phyloP scores from a whole-genome alignment of 2,888 invertebrate genomes.

The Muscina levida region DNA sequence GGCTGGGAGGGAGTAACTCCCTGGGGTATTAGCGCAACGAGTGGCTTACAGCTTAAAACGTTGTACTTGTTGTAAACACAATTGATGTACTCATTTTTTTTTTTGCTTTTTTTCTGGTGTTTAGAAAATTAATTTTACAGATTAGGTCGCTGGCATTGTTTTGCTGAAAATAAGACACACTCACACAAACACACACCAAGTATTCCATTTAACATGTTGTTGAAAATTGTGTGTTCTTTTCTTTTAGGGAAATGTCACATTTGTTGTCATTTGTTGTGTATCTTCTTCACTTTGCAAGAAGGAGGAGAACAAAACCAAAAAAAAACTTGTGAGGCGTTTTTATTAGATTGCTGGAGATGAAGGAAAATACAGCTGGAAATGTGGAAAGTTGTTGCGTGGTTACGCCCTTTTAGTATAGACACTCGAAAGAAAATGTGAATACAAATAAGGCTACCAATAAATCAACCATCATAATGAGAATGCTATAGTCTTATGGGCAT shows the following conservation, averaged over 20 bases:
- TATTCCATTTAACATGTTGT: constrained; percentile 40
- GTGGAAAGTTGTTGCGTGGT: constrained; percentile 11
- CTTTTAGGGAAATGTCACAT: constrained; percentile 54
- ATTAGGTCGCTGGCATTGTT: constrained; percentile 67
- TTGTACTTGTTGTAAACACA: constrained; percentile 23
- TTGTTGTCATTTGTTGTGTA: constrained; percentile 60
- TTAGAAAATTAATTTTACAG: constrained; percentile 70
- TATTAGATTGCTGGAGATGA: not conserved
- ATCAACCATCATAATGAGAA: no score
- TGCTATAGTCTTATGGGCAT: no score
- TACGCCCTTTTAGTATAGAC: constrained; percentile 21
- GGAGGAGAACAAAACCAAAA: not conserved
- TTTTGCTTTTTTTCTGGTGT: no score
- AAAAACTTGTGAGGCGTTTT: constrained; percentile 38
- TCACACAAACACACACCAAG: no score
- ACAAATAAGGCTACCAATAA: no score
- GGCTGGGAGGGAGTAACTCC: constrained; percentile 33
- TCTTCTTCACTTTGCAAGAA: constrained; percentile 52
- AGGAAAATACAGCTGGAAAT: not conserved
- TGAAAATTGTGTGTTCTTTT: constrained; percentile 6
- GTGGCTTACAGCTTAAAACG: constrained; percentile 51
- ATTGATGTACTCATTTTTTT: constrained; percentile 52
- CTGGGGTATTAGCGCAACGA: constrained; percentile 60
- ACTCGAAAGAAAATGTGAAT: not conserved
- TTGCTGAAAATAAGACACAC: constrained; percentile 48